Evolutionary conservation across 1,140 invertebrate species (phyloP), one percentile per base, ranked within the genome.

Genomic region (Drosophila sechellia): DNA sequence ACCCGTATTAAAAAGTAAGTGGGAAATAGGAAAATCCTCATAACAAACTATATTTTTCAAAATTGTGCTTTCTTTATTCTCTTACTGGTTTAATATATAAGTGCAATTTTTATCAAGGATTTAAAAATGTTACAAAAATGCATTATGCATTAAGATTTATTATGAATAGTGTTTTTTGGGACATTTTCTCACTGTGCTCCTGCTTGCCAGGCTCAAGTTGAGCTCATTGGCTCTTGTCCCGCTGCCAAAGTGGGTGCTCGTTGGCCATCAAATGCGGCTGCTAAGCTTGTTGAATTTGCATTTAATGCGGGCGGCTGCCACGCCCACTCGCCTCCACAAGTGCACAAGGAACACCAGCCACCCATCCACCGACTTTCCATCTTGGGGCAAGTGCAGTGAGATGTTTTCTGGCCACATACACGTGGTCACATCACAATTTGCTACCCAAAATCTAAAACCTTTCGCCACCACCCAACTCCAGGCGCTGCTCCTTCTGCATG

Each of bases 261-360:
- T 35, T 57, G 61, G 53, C 60, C 61, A 55, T 74, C 50, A 63
- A 74, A 73, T 63, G 48, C 72, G 57, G 68, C 37, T 56, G 31
- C 52, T 59, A 39, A 56, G 71, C 60, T 52, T 59, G 61, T 68
- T 68, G 73, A 54, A 77, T 76, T 77, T 77, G 72, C 73, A 76
- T 76, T 76, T 77, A 77, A 68, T 68, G 73, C 22, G 43, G 37
- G 35, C 37, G 25, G 11, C 40, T 73, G 58, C 49, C 39, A 42
- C 10, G 25, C 43, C 37, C n/a, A 17, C 42, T 3, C 34, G 10
- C 10, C 45, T 11, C n/a, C 34, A 0, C 20, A 22, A 22, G 20
- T 22, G 20, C 3, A 22, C 20, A 22, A 22, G 20, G 20, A 22
- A 22, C 20, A 22, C 20, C 20, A 22, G 20, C 4, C 22, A 3